A percentile compares a stretch with the other conserved stretches of the same genome.
These are phyloP conservation scores for Drosophila greeni DNA, from an alignment of 2,888 invertebrate genomes.

Conservation along the genomic window DNA sequence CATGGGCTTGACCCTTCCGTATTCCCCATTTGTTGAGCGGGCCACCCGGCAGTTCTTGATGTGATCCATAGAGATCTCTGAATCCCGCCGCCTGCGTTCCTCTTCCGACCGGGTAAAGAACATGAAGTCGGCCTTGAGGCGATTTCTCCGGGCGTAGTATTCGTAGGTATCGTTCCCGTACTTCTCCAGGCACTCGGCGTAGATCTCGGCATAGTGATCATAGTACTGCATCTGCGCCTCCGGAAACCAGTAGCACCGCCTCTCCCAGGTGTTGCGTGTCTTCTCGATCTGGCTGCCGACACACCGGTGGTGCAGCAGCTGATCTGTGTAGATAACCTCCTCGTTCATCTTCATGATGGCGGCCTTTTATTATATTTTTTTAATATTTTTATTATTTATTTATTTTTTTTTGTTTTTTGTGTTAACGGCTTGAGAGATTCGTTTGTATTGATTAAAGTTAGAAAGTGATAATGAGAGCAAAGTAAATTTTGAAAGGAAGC, in stretches of 20 bases:
- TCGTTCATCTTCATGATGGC: slow-evolving; percentile 6
- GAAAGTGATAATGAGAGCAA: neutral
- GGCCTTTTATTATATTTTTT: neutral
- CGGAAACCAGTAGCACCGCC: slow-evolving; percentile 41
- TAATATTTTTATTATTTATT: neutral
- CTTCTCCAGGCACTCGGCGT: slow-evolving; percentile 34
- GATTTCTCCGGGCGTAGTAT: slow-evolving; percentile 34
- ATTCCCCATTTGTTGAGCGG: slow-evolving; percentile 45
- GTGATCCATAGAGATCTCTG: slow-evolving; percentile 30
- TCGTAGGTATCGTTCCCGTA: slow-evolving; percentile 45
- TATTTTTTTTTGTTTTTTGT: neutral
- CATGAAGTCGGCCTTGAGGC: slow-evolving; percentile 3
- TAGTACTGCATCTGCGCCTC: slow-evolving; percentile 19
- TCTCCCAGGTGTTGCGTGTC: slow-evolving; percentile 36
- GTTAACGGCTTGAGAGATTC: neutral
- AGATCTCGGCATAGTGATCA: slow-evolving; percentile 27
- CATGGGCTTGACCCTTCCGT: slow-evolving; percentile 43
- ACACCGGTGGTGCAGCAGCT: slow-evolving; percentile 34
- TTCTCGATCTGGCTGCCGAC: slow-evolving; percentile 8
- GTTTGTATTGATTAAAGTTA: neutral
- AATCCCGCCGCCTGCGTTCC: neutral
- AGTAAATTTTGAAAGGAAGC: neutral
- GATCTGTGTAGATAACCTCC: slow-evolving; percentile 38
- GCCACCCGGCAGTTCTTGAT: slow-evolving; percentile 15
- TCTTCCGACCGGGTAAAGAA: neutral